Percentiles rank a stretch among this genome's conserved stretches.
Evolutionary conservation across 2,113 vertebrate genomes (phyloP).

Genomic region (Platichthys stellatus): DNA sequence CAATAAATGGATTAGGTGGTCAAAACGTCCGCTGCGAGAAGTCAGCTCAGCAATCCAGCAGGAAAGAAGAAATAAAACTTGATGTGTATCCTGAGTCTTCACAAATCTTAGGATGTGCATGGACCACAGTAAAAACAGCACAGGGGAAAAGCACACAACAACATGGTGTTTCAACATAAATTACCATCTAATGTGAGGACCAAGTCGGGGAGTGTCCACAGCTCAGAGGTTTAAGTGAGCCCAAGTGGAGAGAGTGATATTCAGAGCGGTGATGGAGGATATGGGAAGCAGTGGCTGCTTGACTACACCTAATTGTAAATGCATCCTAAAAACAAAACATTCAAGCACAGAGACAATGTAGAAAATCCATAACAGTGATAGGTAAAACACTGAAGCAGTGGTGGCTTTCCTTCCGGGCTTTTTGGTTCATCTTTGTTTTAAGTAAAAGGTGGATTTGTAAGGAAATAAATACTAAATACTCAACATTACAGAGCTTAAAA

Average conservation of each 20-base stretch:
- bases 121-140: constrained; percentile 47
- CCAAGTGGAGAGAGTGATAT: constrained; percentile 5
- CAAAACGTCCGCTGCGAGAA: constrained; percentile 49
- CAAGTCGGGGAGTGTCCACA: constrained; percentile 38
- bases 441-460: constrained; percentile 61
- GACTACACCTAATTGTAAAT: constrained; percentile 44
- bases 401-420: constrained; percentile 66
- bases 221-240: constrained; percentile 6
- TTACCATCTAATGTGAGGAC: constrained; percentile 15
- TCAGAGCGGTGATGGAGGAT: neutral
- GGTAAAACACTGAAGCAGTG: constrained; percentile 38
- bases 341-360: constrained; percentile 12
- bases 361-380: constrained; percentile 36
- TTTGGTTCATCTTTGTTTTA: constrained; percentile 72
- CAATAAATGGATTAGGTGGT: constrained; percentile 42
- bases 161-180: constrained; percentile 15
- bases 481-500: constrained; percentile 64
- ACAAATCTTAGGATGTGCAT: constrained; percentile 55
- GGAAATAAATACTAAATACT: constrained; percentile 79
- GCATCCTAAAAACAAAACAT: constrained; percentile 35
- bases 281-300: constrained; percentile 19
- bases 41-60: constrained; percentile 30
- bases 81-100: constrained; percentile 73
- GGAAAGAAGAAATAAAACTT: constrained; percentile 54
- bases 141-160: constrained; percentile 10